Evolutionary conservation across 2,888 invertebrate genomes (phyloP), one percentile per base, ranked within the genome.

Genomic region (Scaptomyza flava): DNA sequence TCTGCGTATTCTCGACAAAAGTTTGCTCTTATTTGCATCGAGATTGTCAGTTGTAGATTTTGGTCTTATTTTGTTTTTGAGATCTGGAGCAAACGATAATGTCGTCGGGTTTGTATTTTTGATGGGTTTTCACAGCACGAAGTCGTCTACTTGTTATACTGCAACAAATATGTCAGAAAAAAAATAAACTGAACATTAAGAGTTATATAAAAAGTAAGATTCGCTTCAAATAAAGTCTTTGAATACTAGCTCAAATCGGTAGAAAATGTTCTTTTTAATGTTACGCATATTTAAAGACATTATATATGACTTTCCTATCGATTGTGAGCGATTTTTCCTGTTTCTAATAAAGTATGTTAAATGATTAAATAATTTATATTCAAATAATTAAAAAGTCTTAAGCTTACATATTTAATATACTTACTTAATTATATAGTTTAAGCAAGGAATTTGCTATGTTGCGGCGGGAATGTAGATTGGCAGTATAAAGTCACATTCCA

Each of bases 71-170:
- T 1, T 14, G 14, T 11, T 11, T 17, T 45, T 56, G 8, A 74
- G 74, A 74, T 74, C 46, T 76, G 53, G 77, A 63, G 72, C 77
- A 74, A 53, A 42, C 30, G 74, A 76, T 74, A 74, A 52, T 7
- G 61, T 27, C 17, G 50, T 51, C 31, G 12, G 12, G 30, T 17
- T 47, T 33, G 36, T 51, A 36, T 8, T 8, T 30, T 50, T 30
- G 11, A 51, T 38, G 23, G 11, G 11, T 20, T 62, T 43, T 48
- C 47, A 17, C 17, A 12, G n/a, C n/a, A 42, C 23, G 23, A 8
- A 20, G 6, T 36, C 20, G n/a, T 23, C 50, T 2, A 33, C 48
- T 9, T 33, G 38, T 41, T 41, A n/a, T 41, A 48, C 48, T 48
- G 31, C 31, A 17, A 5, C 2, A 9, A 20, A 14, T 41, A 17